These are phyloP conservation scores for Malurus elegans DNA, from an alignment of 2,113 vertebrate species.

Conservation along the genomic window DNA sequence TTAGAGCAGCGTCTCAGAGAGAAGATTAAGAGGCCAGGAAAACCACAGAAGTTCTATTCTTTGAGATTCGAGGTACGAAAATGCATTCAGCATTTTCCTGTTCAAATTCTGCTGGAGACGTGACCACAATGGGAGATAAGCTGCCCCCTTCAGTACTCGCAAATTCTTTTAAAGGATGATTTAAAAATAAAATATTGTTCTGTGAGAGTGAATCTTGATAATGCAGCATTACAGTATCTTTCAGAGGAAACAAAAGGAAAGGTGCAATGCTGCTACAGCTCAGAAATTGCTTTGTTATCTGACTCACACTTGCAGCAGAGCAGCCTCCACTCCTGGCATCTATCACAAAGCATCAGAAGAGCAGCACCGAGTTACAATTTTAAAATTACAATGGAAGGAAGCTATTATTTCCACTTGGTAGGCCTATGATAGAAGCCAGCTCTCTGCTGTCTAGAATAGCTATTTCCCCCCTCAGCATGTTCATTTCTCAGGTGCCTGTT, in stretches of 20 bases:
- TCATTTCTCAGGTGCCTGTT: background rate
- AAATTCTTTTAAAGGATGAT: slow-evolving; percentile 14
- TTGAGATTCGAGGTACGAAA: slow-evolving; percentile 1
- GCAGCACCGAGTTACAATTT: background rate
- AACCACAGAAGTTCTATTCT: slow-evolving; percentile 30
- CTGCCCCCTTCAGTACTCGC: background rate
- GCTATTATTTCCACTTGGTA: slow-evolving; percentile 20
- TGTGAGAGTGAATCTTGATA: background rate
- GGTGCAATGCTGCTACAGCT: slow-evolving; percentile 7
- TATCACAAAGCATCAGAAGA: slow-evolving; percentile 31
- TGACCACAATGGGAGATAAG: background rate
- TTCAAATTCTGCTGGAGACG: background rate
- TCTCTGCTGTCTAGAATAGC: background rate
- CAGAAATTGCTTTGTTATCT: slow-evolving; percentile 64
- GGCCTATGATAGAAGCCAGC: background rate
- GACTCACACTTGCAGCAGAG: background rate
- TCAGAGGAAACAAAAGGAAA: slow-evolving; percentile 48
- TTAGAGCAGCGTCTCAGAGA: slow-evolving; percentile 28
- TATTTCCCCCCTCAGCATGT: background rate
- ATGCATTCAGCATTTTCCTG: background rate
- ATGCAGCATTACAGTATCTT: slow-evolving; percentile 6
- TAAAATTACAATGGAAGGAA: slow-evolving; percentile 30
- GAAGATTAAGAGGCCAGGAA: slow-evolving; percentile 51
- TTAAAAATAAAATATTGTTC: slow-evolving; percentile 25
- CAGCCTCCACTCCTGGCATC: slow-evolving; percentile 20